These are phyloP conservation scores for Drosophila pseudoananassae DNA, from an alignment of 1,140 invertebrate species.

Conservation along the genomic window DNA sequence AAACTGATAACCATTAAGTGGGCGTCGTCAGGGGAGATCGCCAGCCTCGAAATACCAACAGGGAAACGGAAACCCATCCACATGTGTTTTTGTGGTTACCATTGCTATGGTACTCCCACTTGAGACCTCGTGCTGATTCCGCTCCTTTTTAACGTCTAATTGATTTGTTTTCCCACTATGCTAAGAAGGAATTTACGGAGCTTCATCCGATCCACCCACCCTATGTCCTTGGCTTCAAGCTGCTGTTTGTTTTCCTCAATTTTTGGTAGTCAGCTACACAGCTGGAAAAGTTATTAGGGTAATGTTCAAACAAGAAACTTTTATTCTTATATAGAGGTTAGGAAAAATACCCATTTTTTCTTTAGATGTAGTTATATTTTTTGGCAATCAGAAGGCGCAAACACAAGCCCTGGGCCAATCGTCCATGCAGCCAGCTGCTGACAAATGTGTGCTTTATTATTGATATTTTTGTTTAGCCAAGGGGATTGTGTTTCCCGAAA, in stretches of 20 bases:
- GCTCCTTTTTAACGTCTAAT: slow-evolving; percentile 72
- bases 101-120: slow-evolving; percentile 7
- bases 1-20: slow-evolving; percentile 78
- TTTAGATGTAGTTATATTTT: slow-evolving; percentile 14
- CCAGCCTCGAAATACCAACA: slow-evolving; percentile 48
- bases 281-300: neutral
- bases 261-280: slow-evolving; percentile 13
- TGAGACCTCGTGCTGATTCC: slow-evolving; percentile 10
- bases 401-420: slow-evolving; percentile 44
- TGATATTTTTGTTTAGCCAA: slow-evolving; percentile 53
- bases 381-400: slow-evolving; percentile 55
- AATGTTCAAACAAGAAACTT: no score
- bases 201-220: slow-evolving; percentile 23
- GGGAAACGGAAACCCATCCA: slow-evolving; percentile 26
- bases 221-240: slow-evolving; percentile 45
- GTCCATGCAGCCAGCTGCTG: slow-evolving; percentile 42
- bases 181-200: slow-evolving; percentile 20
- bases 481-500: slow-evolving; percentile 30
- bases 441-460: slow-evolving; percentile 68
- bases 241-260: slow-evolving; percentile 56
- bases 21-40: slow-evolving; percentile 66
- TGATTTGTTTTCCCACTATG: slow-evolving; percentile 71
- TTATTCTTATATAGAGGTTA: no score
- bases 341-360: neutral
- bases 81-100: slow-evolving; percentile 28